Evolutionary conservation across 2,888 invertebrate species (phyloP).

Genomic region (Oegoconia quadripuncta): DNA sequence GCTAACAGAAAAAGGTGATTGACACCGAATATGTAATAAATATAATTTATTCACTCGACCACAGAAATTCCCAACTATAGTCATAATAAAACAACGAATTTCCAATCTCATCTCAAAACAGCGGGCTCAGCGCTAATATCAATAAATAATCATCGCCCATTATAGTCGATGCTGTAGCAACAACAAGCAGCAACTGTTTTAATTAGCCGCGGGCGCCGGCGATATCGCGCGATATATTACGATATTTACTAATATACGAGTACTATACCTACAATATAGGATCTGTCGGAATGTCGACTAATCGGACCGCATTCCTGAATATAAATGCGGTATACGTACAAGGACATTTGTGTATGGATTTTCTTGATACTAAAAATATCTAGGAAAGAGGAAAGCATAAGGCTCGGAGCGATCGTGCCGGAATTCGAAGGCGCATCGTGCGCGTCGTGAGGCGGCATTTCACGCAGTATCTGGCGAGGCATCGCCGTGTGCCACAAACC

Average conservation of each 20-base stretch:
- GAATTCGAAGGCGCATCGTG: constrained; percentile 54
- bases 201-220: constrained; percentile 57
- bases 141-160: constrained; percentile 12
- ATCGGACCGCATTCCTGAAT: constrained; percentile 70
- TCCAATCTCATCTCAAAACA: constrained; percentile 1
- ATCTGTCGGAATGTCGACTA: constrained; percentile 61
- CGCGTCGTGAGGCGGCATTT: constrained; percentile 73
- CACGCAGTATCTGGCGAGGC: constrained; percentile 68
- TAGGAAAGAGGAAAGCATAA: constrained; percentile 35
- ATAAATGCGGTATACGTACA: constrained; percentile 57
- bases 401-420: constrained; percentile 55
- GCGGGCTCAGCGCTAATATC: constrained; percentile 5
- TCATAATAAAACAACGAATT: not conserved
- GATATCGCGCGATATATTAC: constrained; percentile 44
- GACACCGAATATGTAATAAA: constrained; percentile 1
- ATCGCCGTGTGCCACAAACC: constrained; percentile 65
- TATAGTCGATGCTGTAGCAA: constrained; percentile 13
- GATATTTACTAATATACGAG: constrained; percentile 68
- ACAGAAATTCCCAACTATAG: not conserved
- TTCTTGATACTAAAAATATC: constrained; percentile 9
- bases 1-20: constrained; percentile 2
- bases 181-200: constrained; percentile 38
- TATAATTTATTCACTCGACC: constrained; percentile 1
- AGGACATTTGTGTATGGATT: constrained; percentile 45
- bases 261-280: constrained; percentile 50